Evolutionary conservation across 2,888 invertebrate species (phyloP), one percentile per base, ranked within the genome.

Genomic region (Sericinus montela): DNA sequence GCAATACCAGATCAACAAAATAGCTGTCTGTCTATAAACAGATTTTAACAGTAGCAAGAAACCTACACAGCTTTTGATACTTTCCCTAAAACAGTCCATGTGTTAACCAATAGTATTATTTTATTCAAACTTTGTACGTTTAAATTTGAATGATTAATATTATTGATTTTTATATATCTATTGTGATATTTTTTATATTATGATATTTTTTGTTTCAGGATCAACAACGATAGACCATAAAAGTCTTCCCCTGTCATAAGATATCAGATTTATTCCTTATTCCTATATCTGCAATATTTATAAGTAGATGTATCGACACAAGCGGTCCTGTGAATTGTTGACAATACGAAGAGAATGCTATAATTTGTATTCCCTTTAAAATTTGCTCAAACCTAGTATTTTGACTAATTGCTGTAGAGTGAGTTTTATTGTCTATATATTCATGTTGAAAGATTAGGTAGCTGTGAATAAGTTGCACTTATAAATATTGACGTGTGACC

Each of bases 211-310:
- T n/a, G 56, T 83, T 79, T 23, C 86, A 87, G 86, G 74, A 72
- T 67, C 65, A 63, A 75, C 79, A 78, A 80, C 84, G 75, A 78
- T 75, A 80, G 83, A 87, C 86, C 85, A 85, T 79, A 74, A 72
- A 70, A 83, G 87, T 87, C 87, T 87, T 88, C 87, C 86, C 78
- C 75, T 73, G 75, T 79, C 75, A 72, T 80, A 85, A 86, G 75
- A 77, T 83, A 77, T 75, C 81, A 86, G 72, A 86, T 80, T 72
- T 79, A 83, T 78, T 76, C 75, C 73, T 71, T 82, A 85, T 80
- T 84, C 76, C 80, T 86, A 80, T 82, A 78, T 73, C 77, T 80
- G 70, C 80, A 73, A 65, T 79, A 84, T 81, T 19, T 86, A 80
- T 87, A 85, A 80, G 74, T 82, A 82, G 78, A 72, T 62, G 65